Evolutionary conservation across 1,140 invertebrate species (phyloP).

Genomic region (Calycopis cecrops): DNA sequence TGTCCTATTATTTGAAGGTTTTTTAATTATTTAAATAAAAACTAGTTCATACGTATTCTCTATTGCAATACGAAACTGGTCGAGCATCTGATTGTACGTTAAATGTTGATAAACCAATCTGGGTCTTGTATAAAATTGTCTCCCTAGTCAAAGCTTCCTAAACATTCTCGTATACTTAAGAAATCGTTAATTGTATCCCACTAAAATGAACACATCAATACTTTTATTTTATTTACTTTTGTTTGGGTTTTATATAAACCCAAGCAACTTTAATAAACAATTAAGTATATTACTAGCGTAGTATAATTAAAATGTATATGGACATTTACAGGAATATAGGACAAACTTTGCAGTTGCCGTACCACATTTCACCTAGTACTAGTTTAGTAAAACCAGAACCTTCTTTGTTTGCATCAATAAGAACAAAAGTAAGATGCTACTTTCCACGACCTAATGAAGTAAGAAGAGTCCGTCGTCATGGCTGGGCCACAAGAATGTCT

Average conservation of each 20-base stretch:
- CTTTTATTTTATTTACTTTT: too few species aligned
- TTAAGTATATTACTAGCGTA: neutral
- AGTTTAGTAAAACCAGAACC: slow-evolving; percentile 45
- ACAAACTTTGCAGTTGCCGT: slow-evolving; percentile 34
- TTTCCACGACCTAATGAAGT: slow-evolving; percentile 85
- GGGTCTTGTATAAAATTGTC: too few species aligned
- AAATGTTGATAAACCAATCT: too few species aligned
- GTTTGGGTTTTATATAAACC: too few species aligned
- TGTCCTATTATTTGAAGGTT: neutral
- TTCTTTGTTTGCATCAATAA: slow-evolving; percentile 42
- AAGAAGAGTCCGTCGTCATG: slow-evolving; percentile 81
- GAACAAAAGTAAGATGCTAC: slow-evolving; percentile 76
- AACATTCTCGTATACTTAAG: too few species aligned
- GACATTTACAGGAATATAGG: slow-evolving; percentile 37
- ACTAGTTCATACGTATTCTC: too few species aligned
- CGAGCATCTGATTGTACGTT: too few species aligned
- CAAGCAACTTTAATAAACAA: neutral
- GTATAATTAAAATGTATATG: neutral
- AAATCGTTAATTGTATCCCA: too few species aligned
- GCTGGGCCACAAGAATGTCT: slow-evolving; percentile 81
- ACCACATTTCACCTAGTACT: slow-evolving; percentile 23
- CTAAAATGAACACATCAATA: too few species aligned
- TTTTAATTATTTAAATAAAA: neutral
- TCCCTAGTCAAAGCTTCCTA: too few species aligned
- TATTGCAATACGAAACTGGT: too few species aligned